Evolutionary conservation across 1,140 invertebrate genomes (phyloP), one percentile per base, ranked within the genome.

Genomic region (Mamestra configurata): DNA sequence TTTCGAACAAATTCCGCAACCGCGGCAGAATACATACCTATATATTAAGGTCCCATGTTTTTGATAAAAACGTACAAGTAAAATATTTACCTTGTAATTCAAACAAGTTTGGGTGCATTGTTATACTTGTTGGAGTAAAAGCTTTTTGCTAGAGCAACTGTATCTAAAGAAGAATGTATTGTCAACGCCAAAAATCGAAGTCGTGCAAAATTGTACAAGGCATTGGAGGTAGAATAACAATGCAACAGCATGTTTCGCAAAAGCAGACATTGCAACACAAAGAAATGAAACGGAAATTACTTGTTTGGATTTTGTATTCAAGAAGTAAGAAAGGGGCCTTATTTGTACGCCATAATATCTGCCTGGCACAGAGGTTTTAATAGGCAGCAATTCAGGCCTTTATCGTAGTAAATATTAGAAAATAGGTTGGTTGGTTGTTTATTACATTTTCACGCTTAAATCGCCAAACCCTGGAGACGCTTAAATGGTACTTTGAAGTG

Each of bases 71-170:
- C 18, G 7, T 8, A 8, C 2, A 46, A n/a, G 24, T 61, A n/a
- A 37, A 68, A 70, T 66, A 66, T 66, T 43, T 66, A 40, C 66
- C 49, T 70, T 27, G 43, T 7, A 70, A 49, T 27, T n/a, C 43
- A 46, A 70, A 70, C 66, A 49, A 55, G 18, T 18, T 27, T 46
- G 3, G 22, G 0, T 24, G 43, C n/a, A n/a, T 49, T 49, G 13
- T 49, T n/a, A 5, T 13, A 49, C 0, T 49, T 46, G 22, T 70
- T 70, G 22, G 37, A 24, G 66, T 27, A 22, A 24, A 70, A 46
- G 37, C 66, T 70, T 70, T 49, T 70, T 70, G 40, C 43, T 20
- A 13, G 7, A 22, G 22, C 40, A n/a, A 70, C 61, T 43, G 22
- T 24, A 20, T 24, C 53, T 10, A 64, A 35, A 37, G 27, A 64